Percentiles rank a stretch among this genome's conserved stretches.
phyloP scores from a whole-genome alignment of 2,113 vertebrate genomes.

The Leptodactylus fuscus region DNA sequence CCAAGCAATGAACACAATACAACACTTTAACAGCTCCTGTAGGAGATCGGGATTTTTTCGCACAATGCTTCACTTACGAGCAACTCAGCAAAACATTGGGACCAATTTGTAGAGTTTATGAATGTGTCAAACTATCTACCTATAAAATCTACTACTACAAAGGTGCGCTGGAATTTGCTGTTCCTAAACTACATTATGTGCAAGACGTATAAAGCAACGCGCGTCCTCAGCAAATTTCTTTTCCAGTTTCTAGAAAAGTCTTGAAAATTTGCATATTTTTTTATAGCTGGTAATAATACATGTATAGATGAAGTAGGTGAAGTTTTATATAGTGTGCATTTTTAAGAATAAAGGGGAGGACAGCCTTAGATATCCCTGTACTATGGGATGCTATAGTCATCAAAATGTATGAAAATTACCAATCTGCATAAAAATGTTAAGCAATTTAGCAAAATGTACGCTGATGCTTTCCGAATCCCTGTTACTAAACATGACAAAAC shows the following conservation, averaged over 20 bases:
- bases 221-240: slow-evolving; percentile 20
- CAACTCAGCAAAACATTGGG: slow-evolving; percentile 47
- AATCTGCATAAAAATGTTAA: no score
- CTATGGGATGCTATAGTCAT: neutral
- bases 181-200: slow-evolving; percentile 6
- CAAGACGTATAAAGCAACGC: neutral
- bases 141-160: slow-evolving; percentile 31
- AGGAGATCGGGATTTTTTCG: slow-evolving; percentile 13
- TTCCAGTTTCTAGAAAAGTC: neutral
- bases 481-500: no score
- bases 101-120: slow-evolving; percentile 45
- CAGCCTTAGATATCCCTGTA: neutral
- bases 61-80: slow-evolving; percentile 14
- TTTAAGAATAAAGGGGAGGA: no score
- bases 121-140: slow-evolving; percentile 37
- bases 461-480: no score
- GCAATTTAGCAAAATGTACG: no score
- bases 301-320: neutral
- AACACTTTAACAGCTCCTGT: slow-evolving; percentile 51
- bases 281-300: neutral
- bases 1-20: slow-evolving; percentile 38
- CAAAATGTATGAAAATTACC: no score
- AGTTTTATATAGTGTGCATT: neutral
- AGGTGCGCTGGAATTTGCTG: slow-evolving; percentile 1
- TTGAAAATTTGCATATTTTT: slow-evolving; percentile 1